phyloP scores from a whole-genome alignment of 2,797 vertebrate genomes.

The Melanotaenia maccullochi region DNA sequence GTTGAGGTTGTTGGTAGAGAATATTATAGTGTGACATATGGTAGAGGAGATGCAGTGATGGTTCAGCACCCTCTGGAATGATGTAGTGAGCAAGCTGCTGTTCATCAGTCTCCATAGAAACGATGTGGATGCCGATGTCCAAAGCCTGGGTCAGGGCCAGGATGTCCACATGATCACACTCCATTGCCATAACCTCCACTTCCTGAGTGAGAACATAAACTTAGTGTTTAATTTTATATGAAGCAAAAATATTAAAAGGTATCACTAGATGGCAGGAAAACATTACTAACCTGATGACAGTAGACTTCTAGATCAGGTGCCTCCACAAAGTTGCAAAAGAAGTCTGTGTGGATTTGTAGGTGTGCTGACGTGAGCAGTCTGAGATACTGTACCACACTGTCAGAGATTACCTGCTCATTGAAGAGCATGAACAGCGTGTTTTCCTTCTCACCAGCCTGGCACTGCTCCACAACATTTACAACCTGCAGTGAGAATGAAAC shows the following conservation, averaged over 20 bases:
- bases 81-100: constrained; percentile 77
- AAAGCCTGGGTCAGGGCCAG: constrained; percentile 84
- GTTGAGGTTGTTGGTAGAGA: constrained; percentile 71
- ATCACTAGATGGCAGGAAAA: constrained; percentile 54
- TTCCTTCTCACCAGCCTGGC: constrained; percentile 76
- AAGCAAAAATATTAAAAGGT: not conserved
- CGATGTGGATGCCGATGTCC: constrained; percentile 80
- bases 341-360: constrained; percentile 83
- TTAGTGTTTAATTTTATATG: not conserved
- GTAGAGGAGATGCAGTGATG: constrained; percentile 84
- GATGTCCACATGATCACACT: constrained; percentile 87
- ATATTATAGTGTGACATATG: constrained; percentile 83
- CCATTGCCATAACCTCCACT: constrained; percentile 84
- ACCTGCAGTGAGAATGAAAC: constrained; percentile 70
- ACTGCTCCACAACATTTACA: constrained; percentile 80
- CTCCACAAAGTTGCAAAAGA: constrained; percentile 88
- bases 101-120: constrained; percentile 79
- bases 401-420: constrained; percentile 82
- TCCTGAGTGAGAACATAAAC: constrained; percentile 66
- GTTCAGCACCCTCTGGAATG: constrained; percentile 82
- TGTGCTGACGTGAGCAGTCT: constrained; percentile 87
- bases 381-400: constrained; percentile 85
- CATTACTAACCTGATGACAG: constrained; percentile 83
- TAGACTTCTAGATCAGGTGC: constrained; percentile 83
- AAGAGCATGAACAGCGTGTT: constrained; percentile 80